Evolutionary conservation across 2,113 vertebrate genomes (phyloP), one percentile per base, ranked within the genome.

Genomic region (Rhabdomys dilectus): DNA sequence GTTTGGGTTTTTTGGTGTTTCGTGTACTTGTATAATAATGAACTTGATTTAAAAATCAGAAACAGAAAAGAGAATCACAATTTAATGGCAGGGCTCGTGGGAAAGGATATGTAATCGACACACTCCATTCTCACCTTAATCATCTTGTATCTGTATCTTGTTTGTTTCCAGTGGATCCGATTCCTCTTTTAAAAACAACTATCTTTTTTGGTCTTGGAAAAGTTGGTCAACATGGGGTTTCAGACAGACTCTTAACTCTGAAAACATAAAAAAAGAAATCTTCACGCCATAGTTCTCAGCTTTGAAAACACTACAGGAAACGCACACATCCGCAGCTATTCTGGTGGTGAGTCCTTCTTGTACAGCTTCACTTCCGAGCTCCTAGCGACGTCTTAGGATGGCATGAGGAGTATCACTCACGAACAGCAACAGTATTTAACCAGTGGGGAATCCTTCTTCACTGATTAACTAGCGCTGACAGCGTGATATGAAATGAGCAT

Each of bases 201-300:
- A 68, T 51, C 24, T 77, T 94, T 94, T 84, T n/a, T 93, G 58
- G 82, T 89, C 84, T n/a, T 56, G 4, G 7, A 85, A 95, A 87
- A 58, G 58, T 29, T 75, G 42, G 17, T 42, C 5, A 68, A 51
- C 11, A 88, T 72, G 75, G 75, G 15, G 11, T 60, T 82, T 91
- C 10, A 53, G 19, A 29, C 70, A 42, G 34, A 82, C 29, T 72
- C 58, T 10, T 10, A 60, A 68, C 34, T 89, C 58, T 66, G 51
- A 96, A 90, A 62, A 68, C 66, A 77, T 60, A 64, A 91, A 80
- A 48, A 45, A 22, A n/a, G 15, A 68, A 93, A 89, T 80, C 31
- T 90, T 73, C 0, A 45, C 81, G 62, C 2, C 5, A 1, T 51
- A 62, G 39, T 39, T 91, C 17, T 45, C 31, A 62, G 7, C 7